phyloP scores from a whole-genome alignment of 2,797 vertebrate genomes.

The Anabas testudineus region DNA sequence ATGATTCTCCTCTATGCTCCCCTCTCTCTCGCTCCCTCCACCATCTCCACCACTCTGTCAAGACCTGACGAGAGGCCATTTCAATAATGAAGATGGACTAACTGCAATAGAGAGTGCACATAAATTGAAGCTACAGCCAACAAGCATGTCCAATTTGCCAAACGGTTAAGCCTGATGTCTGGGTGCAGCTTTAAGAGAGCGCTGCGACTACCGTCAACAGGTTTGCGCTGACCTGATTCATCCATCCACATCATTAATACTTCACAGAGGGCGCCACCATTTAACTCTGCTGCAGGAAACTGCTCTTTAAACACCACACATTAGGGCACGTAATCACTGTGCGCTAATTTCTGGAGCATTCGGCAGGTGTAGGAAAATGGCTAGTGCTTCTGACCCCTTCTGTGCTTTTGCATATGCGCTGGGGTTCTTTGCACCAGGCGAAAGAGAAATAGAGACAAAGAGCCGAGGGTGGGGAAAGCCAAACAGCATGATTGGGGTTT shows the following conservation, averaged over 20 bases:
- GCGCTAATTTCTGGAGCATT: slow-evolving; percentile 73
- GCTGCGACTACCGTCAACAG: slow-evolving; percentile 66
- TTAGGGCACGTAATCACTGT: slow-evolving; percentile 71
- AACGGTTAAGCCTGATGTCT: slow-evolving; percentile 81
- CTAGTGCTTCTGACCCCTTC: slow-evolving; percentile 66
- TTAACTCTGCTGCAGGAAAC: slow-evolving; percentile 76
- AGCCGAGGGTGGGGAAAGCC: slow-evolving; percentile 65
- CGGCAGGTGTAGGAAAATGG: slow-evolving; percentile 74
- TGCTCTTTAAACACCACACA: slow-evolving; percentile 76
- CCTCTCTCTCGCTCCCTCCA: slow-evolving; percentile 45
- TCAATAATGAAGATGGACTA: slow-evolving; percentile 84
- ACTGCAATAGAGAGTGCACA: slow-evolving; percentile 81
- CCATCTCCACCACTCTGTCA: slow-evolving; percentile 71
- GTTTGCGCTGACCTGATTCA: slow-evolving; percentile 71
- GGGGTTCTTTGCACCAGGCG: slow-evolving; percentile 49
- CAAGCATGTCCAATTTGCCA: slow-evolving; percentile 84
- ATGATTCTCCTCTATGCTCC: slow-evolving; percentile 66
- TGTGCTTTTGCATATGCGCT: slow-evolving; percentile 61
- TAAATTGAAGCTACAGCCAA: slow-evolving; percentile 81
- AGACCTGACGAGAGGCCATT: slow-evolving; percentile 79
- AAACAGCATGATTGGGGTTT: slow-evolving; percentile 77
- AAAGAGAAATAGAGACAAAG: slow-evolving; percentile 75
- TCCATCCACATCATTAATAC: slow-evolving; percentile 82
- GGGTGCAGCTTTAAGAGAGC: slow-evolving; percentile 73
- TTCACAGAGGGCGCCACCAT: slow-evolving; percentile 77